A percentile compares a stretch with the other conserved stretches of the same genome.
These are phyloP conservation scores for Stichopus chloronotus DNA, from an alignment of 35 echinoderm and acorn worm species.

Conservation along the genomic window DNA sequence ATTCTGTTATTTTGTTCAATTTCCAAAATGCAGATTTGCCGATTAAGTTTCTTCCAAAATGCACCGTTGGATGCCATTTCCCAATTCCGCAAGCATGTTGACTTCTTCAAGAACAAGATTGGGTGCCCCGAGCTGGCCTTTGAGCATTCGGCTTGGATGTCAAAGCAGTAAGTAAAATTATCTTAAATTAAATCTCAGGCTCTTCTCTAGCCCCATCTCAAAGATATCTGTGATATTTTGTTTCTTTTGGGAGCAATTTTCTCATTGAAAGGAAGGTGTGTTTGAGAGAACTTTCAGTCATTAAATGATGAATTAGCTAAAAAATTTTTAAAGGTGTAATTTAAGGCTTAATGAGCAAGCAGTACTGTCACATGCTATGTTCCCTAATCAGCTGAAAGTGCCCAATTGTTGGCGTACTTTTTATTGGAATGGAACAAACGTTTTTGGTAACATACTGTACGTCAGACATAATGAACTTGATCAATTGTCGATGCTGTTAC, in stretches of 20 bases:
- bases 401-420: no score
- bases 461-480: no score
- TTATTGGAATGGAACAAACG: no score
- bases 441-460: no score
- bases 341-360: no score
- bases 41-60: constrained; percentile 92
- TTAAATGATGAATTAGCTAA: no score
- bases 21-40: constrained; percentile 71
- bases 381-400: no score
- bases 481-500: no score
- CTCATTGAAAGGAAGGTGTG: background rate
- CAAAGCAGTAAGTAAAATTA: constrained; percentile 89
- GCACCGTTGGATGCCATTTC: constrained; percentile 91
- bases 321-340: no score
- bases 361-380: no score
- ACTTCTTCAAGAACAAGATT: constrained; percentile 97
- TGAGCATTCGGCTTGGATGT: constrained; percentile 99
- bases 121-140: constrained; percentile 96
- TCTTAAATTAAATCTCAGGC: background rate
- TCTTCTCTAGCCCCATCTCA: background rate
- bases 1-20: background rate
- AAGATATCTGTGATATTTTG: background rate
- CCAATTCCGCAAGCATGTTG: constrained; percentile 97
- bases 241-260: background rate
- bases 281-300: no score